These are phyloP conservation scores for Cephonodes hylas DNA, from an alignment of 2,888 invertebrate species.

Conservation along the genomic window DNA sequence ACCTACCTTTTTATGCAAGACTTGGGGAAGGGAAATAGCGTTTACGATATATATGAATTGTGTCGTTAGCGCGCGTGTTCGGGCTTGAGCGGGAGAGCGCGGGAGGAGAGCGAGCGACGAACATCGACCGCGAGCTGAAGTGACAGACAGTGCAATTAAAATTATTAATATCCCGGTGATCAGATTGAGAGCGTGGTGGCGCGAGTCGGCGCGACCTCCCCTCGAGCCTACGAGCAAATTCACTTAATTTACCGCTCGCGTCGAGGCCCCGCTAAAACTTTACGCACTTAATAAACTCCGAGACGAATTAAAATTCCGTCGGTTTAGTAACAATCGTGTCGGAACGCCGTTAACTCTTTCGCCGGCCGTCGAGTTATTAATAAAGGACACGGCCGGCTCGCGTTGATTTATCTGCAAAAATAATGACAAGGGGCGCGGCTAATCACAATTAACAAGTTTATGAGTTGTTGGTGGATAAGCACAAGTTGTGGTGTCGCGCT, in stretches of 20 bases:
- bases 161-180: slow-evolving; percentile 57
- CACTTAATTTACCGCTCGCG: slow-evolving; percentile 70
- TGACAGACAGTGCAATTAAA: slow-evolving; percentile 47
- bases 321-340: slow-evolving; percentile 75
- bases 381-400: slow-evolving; percentile 59
- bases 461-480: slow-evolving; percentile 40
- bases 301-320: slow-evolving; percentile 77
- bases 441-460: slow-evolving; percentile 63
- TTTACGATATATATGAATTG: slow-evolving; percentile 39
- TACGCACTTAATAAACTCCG: slow-evolving; percentile 79
- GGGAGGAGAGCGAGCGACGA: slow-evolving; percentile 17
- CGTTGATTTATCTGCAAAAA: slow-evolving; percentile 61
- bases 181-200: slow-evolving; percentile 48
- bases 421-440: slow-evolving; percentile 48
- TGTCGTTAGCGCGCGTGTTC: slow-evolving; percentile 39
- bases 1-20: slow-evolving; percentile 70
- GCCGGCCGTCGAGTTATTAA: slow-evolving; percentile 60
- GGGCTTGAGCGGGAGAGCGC: slow-evolving; percentile 50
- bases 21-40: slow-evolving; percentile 51
- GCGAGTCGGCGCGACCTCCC: slow-evolving; percentile 35
- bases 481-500: slow-evolving; percentile 45
- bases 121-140: slow-evolving; percentile 23
- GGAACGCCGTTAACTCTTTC: slow-evolving; percentile 71
- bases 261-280: slow-evolving; percentile 69
- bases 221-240: slow-evolving; percentile 61